phyloP scores from a whole-genome alignment of 2,888 invertebrate genomes.

The Acleris sparsana region DNA sequence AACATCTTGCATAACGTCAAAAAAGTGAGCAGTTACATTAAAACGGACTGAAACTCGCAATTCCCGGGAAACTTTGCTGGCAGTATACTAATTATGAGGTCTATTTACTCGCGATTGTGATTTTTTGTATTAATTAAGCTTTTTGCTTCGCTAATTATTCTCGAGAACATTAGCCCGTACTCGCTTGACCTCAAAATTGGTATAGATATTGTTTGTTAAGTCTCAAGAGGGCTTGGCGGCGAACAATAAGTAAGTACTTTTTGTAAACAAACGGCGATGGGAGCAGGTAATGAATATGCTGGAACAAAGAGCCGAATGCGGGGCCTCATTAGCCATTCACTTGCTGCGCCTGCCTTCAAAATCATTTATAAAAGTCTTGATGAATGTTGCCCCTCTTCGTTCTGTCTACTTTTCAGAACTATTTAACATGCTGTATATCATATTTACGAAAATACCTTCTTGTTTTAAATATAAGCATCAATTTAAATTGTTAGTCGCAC shows the following conservation, averaged over 20 bases:
- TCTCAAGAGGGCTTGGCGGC: constrained; percentile 56
- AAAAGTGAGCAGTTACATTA: constrained; percentile 11
- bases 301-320: constrained; percentile 72
- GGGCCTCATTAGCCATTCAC: constrained; percentile 76
- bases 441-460: constrained; percentile 10
- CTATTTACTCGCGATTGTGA: constrained; percentile 34
- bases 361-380: constrained; percentile 75
- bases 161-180: constrained; percentile 60
- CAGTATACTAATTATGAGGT: constrained; percentile 33
- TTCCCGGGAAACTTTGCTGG: constrained; percentile 22
- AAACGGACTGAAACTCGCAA: constrained; percentile 23
- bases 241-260: constrained; percentile 69
- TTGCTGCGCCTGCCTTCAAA: constrained; percentile 69
- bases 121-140: constrained; percentile 58
- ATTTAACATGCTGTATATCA: constrained; percentile 45
- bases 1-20: constrained; percentile 13
- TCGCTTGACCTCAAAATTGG: constrained; percentile 74
- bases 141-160: constrained; percentile 64
- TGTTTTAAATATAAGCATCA: constrained; percentile 7
- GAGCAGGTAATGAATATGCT: constrained; percentile 77
- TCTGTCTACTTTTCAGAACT: constrained; percentile 49
- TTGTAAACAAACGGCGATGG: constrained; percentile 66
- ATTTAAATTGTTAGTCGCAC: constrained; percentile 21
- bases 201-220: constrained; percentile 71
- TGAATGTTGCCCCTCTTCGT: constrained; percentile 62